These are phyloP conservation scores for Bemisia tabaci DNA, from an alignment of 1,140 invertebrate species.

Conservation along the genomic window DNA sequence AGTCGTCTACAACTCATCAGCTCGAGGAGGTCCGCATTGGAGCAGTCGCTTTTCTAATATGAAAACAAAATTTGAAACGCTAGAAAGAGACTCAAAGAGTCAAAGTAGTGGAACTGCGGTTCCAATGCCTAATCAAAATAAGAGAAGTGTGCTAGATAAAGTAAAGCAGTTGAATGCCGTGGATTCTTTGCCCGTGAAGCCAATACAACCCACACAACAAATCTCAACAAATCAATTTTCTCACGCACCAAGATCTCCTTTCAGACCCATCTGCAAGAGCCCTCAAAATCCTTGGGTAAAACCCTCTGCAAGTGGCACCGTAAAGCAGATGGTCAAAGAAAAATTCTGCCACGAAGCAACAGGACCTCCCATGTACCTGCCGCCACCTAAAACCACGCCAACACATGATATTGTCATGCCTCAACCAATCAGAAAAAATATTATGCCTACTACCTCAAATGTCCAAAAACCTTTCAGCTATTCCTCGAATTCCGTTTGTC, in stretches of 20 bases:
- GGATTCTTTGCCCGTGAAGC: not conserved
- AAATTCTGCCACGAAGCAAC: constrained; percentile 12
- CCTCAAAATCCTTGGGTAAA: constrained; percentile 25
- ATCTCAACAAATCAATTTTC: constrained; percentile 36
- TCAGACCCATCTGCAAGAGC: constrained; percentile 40
- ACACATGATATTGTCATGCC: not conserved
- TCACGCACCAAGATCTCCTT: constrained; percentile 53
- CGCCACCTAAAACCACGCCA: not conserved
- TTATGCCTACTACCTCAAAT: not conserved
- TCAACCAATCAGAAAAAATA: not conserved
- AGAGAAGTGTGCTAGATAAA: not conserved
- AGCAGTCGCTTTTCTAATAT: constrained; percentile 68
- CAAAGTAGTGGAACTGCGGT: constrained; percentile 13
- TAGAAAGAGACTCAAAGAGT: constrained; percentile 8
- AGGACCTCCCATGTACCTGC: not conserved
- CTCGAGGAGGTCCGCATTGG: constrained; percentile 39
- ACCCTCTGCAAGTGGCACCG: constrained; percentile 30
- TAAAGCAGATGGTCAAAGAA: constrained; percentile 24
- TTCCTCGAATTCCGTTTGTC: not conserved
- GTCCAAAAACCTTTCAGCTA: not conserved
- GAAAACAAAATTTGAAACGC: constrained; percentile 63
- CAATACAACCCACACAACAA: constrained; percentile 18
- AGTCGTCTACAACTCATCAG: constrained; percentile 24
- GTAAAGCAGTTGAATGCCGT: not conserved
- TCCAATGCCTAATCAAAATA: not conserved